A percentile compares a stretch with the other conserved stretches of the same genome.
Conservation (phyloP, 2,113 vertebrate genomes). For the Pseudopodoces humilis region DNA sequence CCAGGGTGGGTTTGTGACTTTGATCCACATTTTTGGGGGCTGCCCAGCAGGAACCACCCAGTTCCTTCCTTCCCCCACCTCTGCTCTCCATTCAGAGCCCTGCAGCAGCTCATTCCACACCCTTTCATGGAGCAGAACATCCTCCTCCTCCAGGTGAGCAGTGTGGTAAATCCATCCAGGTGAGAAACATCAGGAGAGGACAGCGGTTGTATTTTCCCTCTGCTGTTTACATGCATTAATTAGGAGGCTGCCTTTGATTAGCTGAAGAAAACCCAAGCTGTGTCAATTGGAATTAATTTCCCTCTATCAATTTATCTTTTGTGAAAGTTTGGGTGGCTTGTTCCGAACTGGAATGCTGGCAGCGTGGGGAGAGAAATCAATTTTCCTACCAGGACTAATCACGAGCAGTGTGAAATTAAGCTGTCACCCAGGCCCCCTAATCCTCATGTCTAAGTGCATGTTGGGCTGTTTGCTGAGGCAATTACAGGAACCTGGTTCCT, state of each 20-base stretch:
- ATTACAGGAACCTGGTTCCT: not conserved
- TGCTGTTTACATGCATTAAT: not conserved
- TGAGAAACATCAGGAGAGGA: not conserved
- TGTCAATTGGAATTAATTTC: not conserved
- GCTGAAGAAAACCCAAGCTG: not conserved
- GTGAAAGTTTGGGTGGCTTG: not conserved
- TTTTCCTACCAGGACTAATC: constrained; percentile 16
- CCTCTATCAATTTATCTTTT: not conserved
- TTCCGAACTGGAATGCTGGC: not conserved
- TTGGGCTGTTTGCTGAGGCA: constrained; percentile 8
- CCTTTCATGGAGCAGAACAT: not conserved
- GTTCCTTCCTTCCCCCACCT: not conserved
- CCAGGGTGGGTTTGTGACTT: not conserved
- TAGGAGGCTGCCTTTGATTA: not conserved
- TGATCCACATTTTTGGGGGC: not conserved
- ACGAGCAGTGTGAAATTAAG: constrained; percentile 30
- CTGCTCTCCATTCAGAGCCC: not conserved
- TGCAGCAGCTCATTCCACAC: not conserved
- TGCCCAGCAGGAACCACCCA: not conserved
- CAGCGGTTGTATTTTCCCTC: not conserved
- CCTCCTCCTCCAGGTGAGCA: not conserved
- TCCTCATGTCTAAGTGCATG: not conserved
- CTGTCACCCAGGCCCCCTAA: not conserved
- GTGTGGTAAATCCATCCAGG: not conserved
- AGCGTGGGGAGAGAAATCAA: constrained; percentile 21